Evolutionary conservation across 2,113 vertebrate genomes (phyloP), one percentile per base, ranked within the genome.

Genomic region (Oplegnathus fasciatus): DNA sequence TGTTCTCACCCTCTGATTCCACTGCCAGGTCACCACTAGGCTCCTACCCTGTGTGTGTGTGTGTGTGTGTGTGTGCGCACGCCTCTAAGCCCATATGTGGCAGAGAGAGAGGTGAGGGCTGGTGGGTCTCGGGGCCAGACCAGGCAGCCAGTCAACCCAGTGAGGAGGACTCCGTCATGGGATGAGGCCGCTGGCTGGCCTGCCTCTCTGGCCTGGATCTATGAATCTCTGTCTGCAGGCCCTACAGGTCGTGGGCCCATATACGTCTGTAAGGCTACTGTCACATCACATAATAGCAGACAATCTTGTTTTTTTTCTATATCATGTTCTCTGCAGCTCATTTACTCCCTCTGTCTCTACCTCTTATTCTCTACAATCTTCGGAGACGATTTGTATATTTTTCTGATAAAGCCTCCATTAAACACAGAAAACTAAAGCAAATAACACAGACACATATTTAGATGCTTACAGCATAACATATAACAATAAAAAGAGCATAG

Each of bases 211-310:
- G 68, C 86, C 90, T 87, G 81, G 60, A 87, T 93, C 90, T 88
- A 71, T 85, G 82, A 87, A 85, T 88, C 69, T 88, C 22, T 86
- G 57, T 85, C 66, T 90, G 75, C 66, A 76, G 86, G 66, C 89
- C 87, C 83, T 69, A 88, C 84, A 90, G 91, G 92, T 93, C 55
- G 37, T 55, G 34, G 76, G 75, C 75, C 80, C 60, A 61, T 79
- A 82, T 81, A 84, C 30, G 10, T 88, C 87, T 89, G 85, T 78
- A 79, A 89, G 91, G 92, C 93, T 91, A 78, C 91, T 94, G 93
- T 94, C 93, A 94, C 90, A 92, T 95, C 88, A 84, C 52, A 95
- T 93, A 93, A 91, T n/a, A 75, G 18, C 76, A 86, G 48, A 71
- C 44, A 66, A 55, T 83, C 83, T 83, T 74, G 54, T n/a, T 46